Conservation (phyloP, 1,140 invertebrate species). For the Nomia melanderi region DNA sequence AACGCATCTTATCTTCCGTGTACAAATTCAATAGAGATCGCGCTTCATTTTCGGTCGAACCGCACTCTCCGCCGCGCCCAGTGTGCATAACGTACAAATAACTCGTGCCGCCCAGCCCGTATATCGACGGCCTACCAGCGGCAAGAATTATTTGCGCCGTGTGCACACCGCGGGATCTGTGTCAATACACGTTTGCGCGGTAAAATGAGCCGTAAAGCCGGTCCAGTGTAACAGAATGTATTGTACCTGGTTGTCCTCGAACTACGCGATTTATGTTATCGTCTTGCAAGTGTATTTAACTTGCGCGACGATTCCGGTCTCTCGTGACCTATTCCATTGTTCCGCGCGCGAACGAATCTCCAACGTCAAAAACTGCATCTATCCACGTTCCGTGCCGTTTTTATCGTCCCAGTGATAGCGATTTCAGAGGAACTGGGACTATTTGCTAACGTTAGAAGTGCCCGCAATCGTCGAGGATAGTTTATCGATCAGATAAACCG, state of each 20-base stretch:
- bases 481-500: no score
- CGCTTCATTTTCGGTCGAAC: background rate
- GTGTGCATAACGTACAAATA: background rate
- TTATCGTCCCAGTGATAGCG: no score
- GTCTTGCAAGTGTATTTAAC: slow-evolving; percentile 17
- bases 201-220: slow-evolving; percentile 3
- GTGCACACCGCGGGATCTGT: background rate
- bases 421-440: no score
- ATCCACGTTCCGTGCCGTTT: no score
- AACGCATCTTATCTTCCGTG: no score
- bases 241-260: background rate
- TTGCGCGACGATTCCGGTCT: slow-evolving; percentile 15
- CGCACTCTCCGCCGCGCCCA: background rate
- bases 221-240: slow-evolving; percentile 4
- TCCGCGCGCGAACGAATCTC: slow-evolving; percentile 8
- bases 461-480: no score
- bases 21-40: background rate
- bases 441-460: no score
- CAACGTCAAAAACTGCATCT: slow-evolving; percentile 15
- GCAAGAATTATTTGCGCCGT: background rate
- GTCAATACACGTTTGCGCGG: background rate
- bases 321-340: slow-evolving; percentile 22
- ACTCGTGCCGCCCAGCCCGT: background rate
- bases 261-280: background rate
- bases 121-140: background rate